These are phyloP conservation scores for Hystrix cristata DNA, from an alignment of 2,113 vertebrate genomes.

Conservation along the genomic window DNA sequence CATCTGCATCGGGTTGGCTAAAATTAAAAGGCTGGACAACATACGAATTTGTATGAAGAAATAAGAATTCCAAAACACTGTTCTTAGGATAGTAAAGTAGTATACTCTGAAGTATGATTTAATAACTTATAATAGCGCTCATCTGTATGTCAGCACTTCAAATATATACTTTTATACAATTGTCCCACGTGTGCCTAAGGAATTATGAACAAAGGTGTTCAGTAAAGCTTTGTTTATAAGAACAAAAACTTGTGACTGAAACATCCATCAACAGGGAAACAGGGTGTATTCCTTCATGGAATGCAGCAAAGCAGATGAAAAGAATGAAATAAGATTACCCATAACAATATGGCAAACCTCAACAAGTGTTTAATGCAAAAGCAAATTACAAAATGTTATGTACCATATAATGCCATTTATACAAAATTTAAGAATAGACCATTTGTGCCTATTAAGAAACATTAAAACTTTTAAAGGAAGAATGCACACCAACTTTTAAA, in stretches of 20 bases:
- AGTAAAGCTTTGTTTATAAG: not conserved
- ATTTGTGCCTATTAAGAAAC: not conserved
- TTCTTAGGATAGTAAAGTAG: not conserved
- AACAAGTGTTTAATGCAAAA: slow-evolving; percentile 3
- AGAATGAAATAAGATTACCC: slow-evolving; percentile 15
- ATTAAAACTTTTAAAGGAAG: not conserved
- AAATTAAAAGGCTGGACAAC: not conserved
- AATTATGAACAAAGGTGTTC: slow-evolving; percentile 1
- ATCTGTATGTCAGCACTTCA: not conserved
- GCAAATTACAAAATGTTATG: not conserved
- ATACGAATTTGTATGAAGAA: not conserved
- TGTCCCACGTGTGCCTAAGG: not conserved
- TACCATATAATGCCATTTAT: not conserved
- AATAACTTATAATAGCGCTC: not conserved
- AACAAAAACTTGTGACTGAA: not conserved
- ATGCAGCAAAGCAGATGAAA: not conserved
- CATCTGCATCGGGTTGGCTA: not conserved
- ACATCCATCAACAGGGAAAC: not conserved
- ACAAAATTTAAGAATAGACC: not conserved
- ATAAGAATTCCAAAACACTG: not conserved
- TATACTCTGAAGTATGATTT: not conserved
- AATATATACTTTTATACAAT: not conserved
- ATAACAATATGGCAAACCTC: not conserved
- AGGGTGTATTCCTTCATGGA: not conserved
- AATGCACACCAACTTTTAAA: not conserved